These are phyloP conservation scores for Tigriopus japonicus DNA, from an alignment of 1,140 invertebrate species.

Conservation along the genomic window DNA sequence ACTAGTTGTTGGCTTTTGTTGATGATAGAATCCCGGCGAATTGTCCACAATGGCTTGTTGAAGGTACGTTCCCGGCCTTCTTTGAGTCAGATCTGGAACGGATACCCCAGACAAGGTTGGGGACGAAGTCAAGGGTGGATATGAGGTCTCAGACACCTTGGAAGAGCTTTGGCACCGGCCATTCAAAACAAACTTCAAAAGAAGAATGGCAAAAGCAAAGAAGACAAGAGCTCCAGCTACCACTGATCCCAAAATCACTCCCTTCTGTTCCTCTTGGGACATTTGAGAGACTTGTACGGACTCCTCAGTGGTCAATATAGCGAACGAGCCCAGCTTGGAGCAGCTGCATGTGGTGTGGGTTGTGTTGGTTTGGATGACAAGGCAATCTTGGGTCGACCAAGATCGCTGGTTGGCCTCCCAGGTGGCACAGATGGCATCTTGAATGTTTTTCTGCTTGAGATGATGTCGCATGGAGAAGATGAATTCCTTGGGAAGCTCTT, in stretches of 20 bases:
- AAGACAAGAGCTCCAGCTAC: not conserved
- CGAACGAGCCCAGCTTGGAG: slow-evolving; percentile 88
- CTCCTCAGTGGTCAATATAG: slow-evolving; percentile 69
- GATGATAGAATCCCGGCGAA: not conserved
- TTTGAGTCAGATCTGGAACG: not conserved
- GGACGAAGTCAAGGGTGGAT: not conserved
- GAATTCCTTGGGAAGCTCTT: too few relatives aligned
- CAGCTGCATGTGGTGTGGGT: slow-evolving; percentile 83
- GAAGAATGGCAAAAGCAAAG: not conserved
- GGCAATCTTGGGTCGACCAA: slow-evolving; percentile 82
- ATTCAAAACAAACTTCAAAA: not conserved
- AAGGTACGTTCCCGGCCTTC: not conserved
- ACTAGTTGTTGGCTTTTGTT: not conserved
- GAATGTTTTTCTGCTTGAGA: too few relatives aligned
- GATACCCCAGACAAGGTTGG: not conserved
- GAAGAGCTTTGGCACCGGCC: not conserved
- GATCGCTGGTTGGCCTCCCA: slow-evolving; percentile 73
- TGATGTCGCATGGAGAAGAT: too few relatives aligned
- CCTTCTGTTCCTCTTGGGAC: too few relatives aligned
- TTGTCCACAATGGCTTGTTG: not conserved
- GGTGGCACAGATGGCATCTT: slow-evolving; percentile 28
- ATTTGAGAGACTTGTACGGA: not conserved
- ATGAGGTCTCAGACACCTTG: not conserved
- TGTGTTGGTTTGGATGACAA: slow-evolving; percentile 51
- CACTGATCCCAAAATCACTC: not conserved